Conservation (phyloP, 1,140 invertebrate species). For the Goniozus legneri region DNA sequence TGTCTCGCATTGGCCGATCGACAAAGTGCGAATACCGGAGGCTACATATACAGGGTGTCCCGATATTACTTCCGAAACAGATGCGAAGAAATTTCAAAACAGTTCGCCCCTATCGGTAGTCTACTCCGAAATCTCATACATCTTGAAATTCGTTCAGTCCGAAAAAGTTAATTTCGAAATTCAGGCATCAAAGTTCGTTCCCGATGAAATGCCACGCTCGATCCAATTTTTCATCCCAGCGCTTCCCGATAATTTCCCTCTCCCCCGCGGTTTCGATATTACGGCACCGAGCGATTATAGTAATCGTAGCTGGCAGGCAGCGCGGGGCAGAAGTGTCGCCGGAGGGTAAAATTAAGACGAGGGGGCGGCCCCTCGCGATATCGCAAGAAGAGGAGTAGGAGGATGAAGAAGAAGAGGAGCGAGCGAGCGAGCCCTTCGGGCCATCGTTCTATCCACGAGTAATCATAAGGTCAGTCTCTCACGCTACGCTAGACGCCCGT, state of each 20-base stretch:
- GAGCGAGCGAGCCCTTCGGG: background rate
- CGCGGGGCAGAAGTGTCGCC: conserved; percentile 19
- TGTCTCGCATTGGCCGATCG: conserved; percentile 2
- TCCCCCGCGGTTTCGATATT: conserved; percentile 1
- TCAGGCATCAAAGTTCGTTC: too few species aligned
- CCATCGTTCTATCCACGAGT: background rate
- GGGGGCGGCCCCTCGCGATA: conserved; percentile 31
- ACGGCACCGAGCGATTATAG: conserved; percentile 13
- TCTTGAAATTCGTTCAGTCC: too few species aligned
- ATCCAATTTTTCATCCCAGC: background rate
- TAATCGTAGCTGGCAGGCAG: conserved; percentile 11
- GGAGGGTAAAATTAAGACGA: conserved; percentile 18
- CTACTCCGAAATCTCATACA: too few species aligned
- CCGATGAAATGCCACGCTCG: too few species aligned
- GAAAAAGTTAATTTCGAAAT: too few species aligned
- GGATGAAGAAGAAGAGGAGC: background rate
- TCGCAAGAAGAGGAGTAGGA: background rate
- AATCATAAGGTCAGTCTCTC: background rate
- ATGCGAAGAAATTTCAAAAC: too few species aligned
- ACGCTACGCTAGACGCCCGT: background rate
- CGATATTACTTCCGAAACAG: too few species aligned
- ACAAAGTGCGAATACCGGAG: conserved; percentile 13
- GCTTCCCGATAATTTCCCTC: background rate
- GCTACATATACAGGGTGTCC: too few species aligned
- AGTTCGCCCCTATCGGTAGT: too few species aligned